Evolutionary conservation across 1,140 invertebrate species (phyloP), one percentile per base, ranked within the genome.

Genomic region (Psix sp.): DNA sequence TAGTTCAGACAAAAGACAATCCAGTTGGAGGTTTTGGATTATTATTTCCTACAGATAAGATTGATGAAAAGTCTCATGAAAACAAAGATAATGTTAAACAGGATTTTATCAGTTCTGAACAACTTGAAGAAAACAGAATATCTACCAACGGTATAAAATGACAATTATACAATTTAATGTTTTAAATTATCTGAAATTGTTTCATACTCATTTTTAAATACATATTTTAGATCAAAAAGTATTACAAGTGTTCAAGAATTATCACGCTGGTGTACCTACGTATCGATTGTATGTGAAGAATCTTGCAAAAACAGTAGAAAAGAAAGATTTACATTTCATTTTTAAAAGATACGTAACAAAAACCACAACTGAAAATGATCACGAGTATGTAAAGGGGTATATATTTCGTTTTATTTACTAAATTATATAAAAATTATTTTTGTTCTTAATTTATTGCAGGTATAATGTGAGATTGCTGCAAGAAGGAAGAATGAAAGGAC

Each of bases 401-500:
- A 13, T 35, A 2, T 35, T 11, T 5, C 5, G 13, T 26, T 14
- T 29, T 45, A 45, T 36, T 29, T 26, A 4, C 10, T 16, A 15
- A 45, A 13, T 51, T 31, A 14, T 43, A 57, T 14, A 13, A 16
- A 13, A 17, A 11, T 17, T 46, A 18, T 38, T 42, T 21, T 20
- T 2, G 21, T 14, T 20, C 39, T 70, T 49, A 43, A 39, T 56
- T 40, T 11, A 16, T 79, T 78, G 16, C 17, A 86, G 83, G 59
- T 96, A 95, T 87, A 92, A 95, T 87, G 90, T 97, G n/a, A 90
- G 93, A 74, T 88, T 97, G 1, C 96, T 98, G 95, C 94, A 95
- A 83, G 95, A 96, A 84, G 96, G 96, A 0, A 90, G 95, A 80
- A 98, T 98, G 96, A 98, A 97, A 87, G 96, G 96, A 0, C 96